Percentiles rank a stretch among this genome's conserved stretches.
Conservation (phyloP, 2,888 invertebrate genomes). For the Creontiades dilutus region DNA sequence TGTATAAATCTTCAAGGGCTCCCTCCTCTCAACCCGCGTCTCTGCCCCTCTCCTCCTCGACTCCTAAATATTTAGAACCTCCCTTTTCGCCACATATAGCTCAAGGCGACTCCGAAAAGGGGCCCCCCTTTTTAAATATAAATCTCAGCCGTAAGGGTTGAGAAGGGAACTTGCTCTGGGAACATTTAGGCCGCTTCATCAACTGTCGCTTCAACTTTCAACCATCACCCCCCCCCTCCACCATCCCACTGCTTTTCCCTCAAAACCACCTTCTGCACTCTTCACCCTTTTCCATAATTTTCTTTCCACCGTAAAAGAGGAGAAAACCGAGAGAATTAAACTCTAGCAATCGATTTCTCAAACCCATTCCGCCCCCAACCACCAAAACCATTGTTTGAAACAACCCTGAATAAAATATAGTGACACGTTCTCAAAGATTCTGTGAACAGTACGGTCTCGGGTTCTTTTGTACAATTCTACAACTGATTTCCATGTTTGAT, state of each 20-base stretch:
- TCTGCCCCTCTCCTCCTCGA: neutral
- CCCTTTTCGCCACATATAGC: conserved; percentile 70
- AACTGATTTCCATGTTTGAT: no score
- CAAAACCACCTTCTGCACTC: conserved; percentile 28
- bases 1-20: conserved; percentile 79
- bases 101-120: conserved; percentile 68
- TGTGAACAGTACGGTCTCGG: no score
- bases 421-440: no score
- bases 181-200: conserved; percentile 70
- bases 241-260: neutral
- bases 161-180: conserved; percentile 68
- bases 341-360: conserved; percentile 17
- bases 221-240: conserved; percentile 37
- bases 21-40: conserved; percentile 4
- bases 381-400: neutral
- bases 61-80: conserved; percentile 72
- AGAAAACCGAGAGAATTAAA: conserved; percentile 40
- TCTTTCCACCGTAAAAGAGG: conserved; percentile 25
- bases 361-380: neutral
- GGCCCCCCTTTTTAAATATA: conserved; percentile 67
- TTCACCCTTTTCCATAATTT: conserved; percentile 48
- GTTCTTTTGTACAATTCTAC: no score
- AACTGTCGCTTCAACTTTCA: conserved; percentile 69
- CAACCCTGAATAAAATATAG: neutral
- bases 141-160: conserved; percentile 70